Percentiles rank a stretch among this genome's conserved stretches.
Conservation (phyloP, 2,797 vertebrate species). For the Anguilla megastoma region DNA sequence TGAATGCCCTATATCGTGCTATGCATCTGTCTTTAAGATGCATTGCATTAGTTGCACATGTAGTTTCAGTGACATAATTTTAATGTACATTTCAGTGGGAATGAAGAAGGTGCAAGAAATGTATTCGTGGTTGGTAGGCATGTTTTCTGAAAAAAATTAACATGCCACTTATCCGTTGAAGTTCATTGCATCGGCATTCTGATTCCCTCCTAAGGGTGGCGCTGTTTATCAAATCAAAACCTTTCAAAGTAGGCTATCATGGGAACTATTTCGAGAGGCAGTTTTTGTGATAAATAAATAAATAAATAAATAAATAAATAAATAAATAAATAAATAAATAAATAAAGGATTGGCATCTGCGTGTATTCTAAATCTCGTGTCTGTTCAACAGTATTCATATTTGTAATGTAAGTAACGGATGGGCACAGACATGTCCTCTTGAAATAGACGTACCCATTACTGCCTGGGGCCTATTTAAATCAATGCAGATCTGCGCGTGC, state of each 20-base stretch:
- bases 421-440: neutral
- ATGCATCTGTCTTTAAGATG: neutral
- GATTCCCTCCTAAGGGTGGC: constrained; percentile 68
- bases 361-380: neutral
- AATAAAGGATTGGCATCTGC: neutral
- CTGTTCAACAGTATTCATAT: neutral
- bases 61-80: neutral
- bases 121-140: neutral
- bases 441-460: neutral
- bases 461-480: neutral
- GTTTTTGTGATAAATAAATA: neutral
- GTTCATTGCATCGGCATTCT: neutral
- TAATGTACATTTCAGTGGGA: neutral
- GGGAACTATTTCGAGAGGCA: neutral
- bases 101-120: neutral
- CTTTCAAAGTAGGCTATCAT: neutral
- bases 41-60: neutral
- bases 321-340: neutral
- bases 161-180: constrained; percentile 28
- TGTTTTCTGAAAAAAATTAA: constrained; percentile 29
- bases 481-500: neutral
- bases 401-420: neutral
- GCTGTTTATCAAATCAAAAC: constrained; percentile 68
- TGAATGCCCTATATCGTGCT: neutral
- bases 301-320: too few species aligned